These are phyloP conservation scores for Luscinia luscinia DNA, from an alignment of 2,797 vertebrate genomes.

Conservation along the genomic window DNA sequence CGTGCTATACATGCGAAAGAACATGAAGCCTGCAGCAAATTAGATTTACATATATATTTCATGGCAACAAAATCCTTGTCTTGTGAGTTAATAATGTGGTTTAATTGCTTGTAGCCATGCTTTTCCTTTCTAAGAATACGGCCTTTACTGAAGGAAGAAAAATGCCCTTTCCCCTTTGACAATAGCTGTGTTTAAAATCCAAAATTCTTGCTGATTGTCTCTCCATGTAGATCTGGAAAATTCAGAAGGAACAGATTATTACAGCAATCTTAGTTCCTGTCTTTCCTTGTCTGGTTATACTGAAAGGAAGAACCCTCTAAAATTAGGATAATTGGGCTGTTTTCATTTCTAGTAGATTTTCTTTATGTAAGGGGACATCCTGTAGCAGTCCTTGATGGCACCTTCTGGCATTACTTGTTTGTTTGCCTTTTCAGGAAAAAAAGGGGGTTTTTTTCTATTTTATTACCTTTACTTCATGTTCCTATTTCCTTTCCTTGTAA, in stretches of 20 bases:
- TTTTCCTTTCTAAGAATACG: slow-evolving; percentile 48
- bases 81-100: slow-evolving; percentile 33
- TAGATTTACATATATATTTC: slow-evolving; percentile 32
- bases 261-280: slow-evolving; percentile 1
- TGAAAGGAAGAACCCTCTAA: background rate
- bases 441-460: background rate
- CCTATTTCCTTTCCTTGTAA: slow-evolving; percentile 17
- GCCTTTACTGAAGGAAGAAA: background rate
- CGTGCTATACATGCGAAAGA: background rate
- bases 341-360: slow-evolving; percentile 27
- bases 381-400: background rate
- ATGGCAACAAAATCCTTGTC: slow-evolving; percentile 37
- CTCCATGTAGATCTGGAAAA: background rate
- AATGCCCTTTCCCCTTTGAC: slow-evolving; percentile 18
- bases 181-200: slow-evolving; percentile 1
- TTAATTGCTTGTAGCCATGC: slow-evolving; percentile 40
- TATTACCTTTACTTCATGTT: background rate
- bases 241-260: background rate
- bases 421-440: slow-evolving; percentile 38
- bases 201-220: background rate
- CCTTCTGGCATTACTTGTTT: background rate
- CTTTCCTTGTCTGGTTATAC: slow-evolving; percentile 2
- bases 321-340: background rate
- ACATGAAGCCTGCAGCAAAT: slow-evolving; percentile 9
- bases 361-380: background rate